Evolutionary conservation across 1,140 invertebrate species (phyloP).

Genomic region (Eueides isabella): DNA sequence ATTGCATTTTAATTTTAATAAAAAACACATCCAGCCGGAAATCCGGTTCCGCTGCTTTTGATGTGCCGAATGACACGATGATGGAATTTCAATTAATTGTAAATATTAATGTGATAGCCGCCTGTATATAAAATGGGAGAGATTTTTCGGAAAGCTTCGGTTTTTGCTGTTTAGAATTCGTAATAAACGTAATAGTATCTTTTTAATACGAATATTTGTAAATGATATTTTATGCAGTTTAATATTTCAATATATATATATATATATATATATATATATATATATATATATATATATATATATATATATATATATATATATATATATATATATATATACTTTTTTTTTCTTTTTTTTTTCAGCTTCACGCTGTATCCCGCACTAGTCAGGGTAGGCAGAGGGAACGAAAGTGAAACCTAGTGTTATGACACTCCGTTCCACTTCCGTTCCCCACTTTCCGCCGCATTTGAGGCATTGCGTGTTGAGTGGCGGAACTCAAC

Average conservation of each 20-base stretch:
- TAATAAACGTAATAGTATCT: background rate
- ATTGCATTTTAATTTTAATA: slow-evolving; percentile 10
- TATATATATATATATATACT: too few relatives aligned
- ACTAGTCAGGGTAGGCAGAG: too few relatives aligned
- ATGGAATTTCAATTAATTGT: slow-evolving; percentile 39
- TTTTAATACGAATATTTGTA: background rate
- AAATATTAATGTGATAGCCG: slow-evolving; percentile 7
- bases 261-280: too few relatives aligned
- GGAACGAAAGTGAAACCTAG: too few relatives aligned
- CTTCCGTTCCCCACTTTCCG: too few relatives aligned
- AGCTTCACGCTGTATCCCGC: too few relatives aligned
- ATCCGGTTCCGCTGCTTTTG: slow-evolving; percentile 48
- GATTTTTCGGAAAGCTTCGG: background rate
- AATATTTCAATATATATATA: background rate
- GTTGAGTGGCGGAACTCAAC: too few relatives aligned
- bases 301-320: too few relatives aligned
- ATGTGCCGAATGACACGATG: slow-evolving; percentile 34
- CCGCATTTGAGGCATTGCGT: too few relatives aligned
- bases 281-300: too few relatives aligned
- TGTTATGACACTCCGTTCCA: too few relatives aligned
- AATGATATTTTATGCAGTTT: background rate
- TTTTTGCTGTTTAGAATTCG: background rate
- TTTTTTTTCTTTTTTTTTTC: too few relatives aligned
- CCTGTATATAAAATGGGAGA: background rate
- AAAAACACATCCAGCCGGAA: slow-evolving; percentile 36